Percentiles rank a stretch among this genome's conserved stretches.
These are phyloP conservation scores for Heterodera schachtii DNA, from an alignment of 1,140 invertebrate genomes.

Conservation along the genomic window DNA sequence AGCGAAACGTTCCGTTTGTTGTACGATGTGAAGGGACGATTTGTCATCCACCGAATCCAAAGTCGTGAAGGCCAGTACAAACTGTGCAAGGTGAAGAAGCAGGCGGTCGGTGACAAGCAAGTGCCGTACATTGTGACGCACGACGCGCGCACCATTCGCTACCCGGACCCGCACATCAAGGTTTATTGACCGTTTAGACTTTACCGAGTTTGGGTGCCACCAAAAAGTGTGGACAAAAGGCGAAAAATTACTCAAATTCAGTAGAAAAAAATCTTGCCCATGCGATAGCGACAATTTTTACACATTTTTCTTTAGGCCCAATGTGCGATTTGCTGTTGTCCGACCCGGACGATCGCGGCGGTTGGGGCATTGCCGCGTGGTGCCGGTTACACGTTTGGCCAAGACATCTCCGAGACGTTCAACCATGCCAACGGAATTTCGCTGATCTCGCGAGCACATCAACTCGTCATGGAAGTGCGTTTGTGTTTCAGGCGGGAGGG, in stretches of 20 bases:
- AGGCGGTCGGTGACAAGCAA: constrained; percentile 84
- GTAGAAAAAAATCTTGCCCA: too few relatives aligned
- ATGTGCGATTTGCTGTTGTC: constrained; percentile 85
- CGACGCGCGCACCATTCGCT: constrained; percentile 95
- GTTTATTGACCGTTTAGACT: too few relatives aligned
- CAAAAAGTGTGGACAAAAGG: too few relatives aligned
- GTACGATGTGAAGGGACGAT: constrained; percentile 98
- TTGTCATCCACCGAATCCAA: constrained; percentile 93
- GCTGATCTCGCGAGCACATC: constrained; percentile 95
- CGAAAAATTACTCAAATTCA: too few relatives aligned
- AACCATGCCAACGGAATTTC: constrained; percentile 98
- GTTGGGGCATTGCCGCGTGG: constrained; percentile 98
- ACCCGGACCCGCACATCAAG: constrained; percentile 95
- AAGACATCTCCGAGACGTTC: constrained; percentile 99
- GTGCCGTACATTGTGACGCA: constrained; percentile 94
- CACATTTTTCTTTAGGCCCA: too few relatives aligned
- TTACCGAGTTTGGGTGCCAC: neutral
- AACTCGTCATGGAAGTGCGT: constrained; percentile 92
- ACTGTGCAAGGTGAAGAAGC: constrained; percentile 79
- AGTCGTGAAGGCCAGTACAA: constrained; percentile 80
- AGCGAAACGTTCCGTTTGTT: constrained; percentile 94
- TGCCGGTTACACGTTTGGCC: constrained; percentile 98
- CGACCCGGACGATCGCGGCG: constrained; percentile 88
- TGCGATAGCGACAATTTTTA: too few relatives aligned
- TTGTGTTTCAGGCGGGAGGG: too few relatives aligned